phyloP scores from a whole-genome alignment of 2,113 vertebrate species.

The Cavia aperea region DNA sequence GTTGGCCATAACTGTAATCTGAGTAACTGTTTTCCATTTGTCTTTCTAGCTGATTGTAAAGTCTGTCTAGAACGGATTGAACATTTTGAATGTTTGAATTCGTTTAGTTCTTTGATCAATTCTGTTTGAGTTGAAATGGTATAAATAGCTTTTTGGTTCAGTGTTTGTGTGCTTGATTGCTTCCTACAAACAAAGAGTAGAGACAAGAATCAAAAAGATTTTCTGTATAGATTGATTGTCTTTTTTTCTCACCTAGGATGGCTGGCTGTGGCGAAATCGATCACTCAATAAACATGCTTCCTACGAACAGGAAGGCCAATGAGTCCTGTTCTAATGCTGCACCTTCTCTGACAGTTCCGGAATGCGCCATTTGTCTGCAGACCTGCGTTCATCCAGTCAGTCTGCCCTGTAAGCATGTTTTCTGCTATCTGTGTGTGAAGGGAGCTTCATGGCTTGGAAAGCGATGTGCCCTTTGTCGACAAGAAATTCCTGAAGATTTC shows the following conservation, averaged over 20 bases:
- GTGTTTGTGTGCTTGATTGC: neutral
- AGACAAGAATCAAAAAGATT: neutral
- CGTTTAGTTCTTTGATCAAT: neutral
- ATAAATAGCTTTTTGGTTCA: neutral
- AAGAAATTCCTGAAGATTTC: constrained; percentile 96
- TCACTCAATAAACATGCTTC: constrained; percentile 82
- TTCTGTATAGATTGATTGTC: neutral
- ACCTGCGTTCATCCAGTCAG: constrained; percentile 93
- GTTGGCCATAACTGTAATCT: neutral
- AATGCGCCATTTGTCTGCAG: constrained; percentile 97
- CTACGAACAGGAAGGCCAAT: constrained; percentile 83
- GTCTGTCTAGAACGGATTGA: constrained; percentile 4
- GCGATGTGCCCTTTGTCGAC: constrained; percentile 93
- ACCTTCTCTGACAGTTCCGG: constrained; percentile 83
- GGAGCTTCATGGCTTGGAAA: constrained; percentile 98
- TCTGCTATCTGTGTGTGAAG: constrained; percentile 97
- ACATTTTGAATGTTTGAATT: neutral
- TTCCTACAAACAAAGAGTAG: neutral
- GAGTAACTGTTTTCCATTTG: neutral
- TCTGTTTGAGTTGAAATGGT: neutral
- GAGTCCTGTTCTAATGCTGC: constrained; percentile 80
- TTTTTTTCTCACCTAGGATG: constrained; percentile 80
- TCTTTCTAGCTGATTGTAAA: constrained; percentile 27
- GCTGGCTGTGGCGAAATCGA: constrained; percentile 89
- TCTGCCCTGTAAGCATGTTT: constrained; percentile 95